These are phyloP conservation scores for Galeopsomyia nigrocyanea DNA, from an alignment of 2,888 invertebrate genomes.

Conservation along the genomic window DNA sequence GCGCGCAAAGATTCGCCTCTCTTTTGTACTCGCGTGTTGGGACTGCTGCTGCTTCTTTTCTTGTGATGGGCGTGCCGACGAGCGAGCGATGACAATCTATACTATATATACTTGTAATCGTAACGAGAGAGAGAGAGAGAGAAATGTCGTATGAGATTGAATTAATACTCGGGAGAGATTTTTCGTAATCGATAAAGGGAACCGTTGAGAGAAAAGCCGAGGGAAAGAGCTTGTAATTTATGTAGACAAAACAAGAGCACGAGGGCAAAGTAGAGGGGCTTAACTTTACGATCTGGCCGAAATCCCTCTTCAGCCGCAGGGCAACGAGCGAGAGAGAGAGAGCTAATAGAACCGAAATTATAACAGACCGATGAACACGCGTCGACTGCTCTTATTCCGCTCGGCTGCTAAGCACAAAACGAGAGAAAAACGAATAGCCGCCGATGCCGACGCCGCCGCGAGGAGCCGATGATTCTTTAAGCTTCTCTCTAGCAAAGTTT, in stretches of 20 bases:
- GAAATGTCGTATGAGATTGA: neutral
- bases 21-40: no score
- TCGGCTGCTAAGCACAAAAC: constrained; percentile 55
- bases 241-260: constrained; percentile 25
- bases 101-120: no score
- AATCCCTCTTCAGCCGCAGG: constrained; percentile 56
- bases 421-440: constrained; percentile 17
- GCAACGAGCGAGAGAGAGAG: constrained; percentile 50
- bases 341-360: constrained; percentile 66
- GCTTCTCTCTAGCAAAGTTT: no score
- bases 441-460: no score
- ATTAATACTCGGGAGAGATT: constrained; percentile 26
- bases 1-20: no score
- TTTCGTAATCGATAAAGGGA: constrained; percentile 31
- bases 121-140: no score
- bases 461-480: no score
- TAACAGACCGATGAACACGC: constrained; percentile 67
- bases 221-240: constrained; percentile 12
- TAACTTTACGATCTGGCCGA: constrained; percentile 66
- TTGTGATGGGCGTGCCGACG: no score
- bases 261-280: constrained; percentile 52
- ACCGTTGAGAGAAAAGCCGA: neutral
- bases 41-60: no score
- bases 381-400: constrained; percentile 69
- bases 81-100: no score